phyloP scores from a whole-genome alignment of 2,113 vertebrate species.

The Actenoides lindsayi region DNA sequence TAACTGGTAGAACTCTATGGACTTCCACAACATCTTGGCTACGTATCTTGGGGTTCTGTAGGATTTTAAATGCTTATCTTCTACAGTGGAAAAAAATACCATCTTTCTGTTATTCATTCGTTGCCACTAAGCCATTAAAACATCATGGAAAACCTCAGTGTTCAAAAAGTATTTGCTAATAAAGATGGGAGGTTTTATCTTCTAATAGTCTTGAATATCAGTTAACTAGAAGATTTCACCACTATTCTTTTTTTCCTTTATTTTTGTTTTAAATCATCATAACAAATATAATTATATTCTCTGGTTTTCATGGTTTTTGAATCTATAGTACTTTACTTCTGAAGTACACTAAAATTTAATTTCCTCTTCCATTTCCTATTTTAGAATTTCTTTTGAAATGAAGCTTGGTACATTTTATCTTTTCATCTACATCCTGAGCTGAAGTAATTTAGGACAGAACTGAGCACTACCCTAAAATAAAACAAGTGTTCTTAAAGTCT shows the following conservation, averaged over 20 bases:
- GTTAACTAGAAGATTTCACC: neutral
- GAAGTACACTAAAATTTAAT: neutral
- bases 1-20: neutral
- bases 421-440: neutral
- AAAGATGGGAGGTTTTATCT: neutral
- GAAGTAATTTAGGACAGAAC: conserved; percentile 11
- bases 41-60: neutral
- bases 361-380: conserved; percentile 26
- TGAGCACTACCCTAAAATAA: conserved; percentile 4
- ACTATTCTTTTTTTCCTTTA: neutral
- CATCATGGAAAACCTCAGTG: neutral
- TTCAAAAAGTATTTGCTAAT: neutral
- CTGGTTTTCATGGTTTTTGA: neutral
- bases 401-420: neutral
- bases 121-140: neutral
- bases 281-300: neutral
- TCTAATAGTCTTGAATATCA: neutral
- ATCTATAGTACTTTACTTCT: neutral
- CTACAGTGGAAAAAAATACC: neutral
- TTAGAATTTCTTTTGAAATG: conserved; percentile 27
- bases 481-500: neutral
- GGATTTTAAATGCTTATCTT: neutral
- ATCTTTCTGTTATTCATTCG: neutral
- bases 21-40: neutral
- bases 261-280: rapidly evolving